Evolutionary conservation across 2,888 invertebrate genomes (phyloP).

Genomic region (Apodemia zela): DNA sequence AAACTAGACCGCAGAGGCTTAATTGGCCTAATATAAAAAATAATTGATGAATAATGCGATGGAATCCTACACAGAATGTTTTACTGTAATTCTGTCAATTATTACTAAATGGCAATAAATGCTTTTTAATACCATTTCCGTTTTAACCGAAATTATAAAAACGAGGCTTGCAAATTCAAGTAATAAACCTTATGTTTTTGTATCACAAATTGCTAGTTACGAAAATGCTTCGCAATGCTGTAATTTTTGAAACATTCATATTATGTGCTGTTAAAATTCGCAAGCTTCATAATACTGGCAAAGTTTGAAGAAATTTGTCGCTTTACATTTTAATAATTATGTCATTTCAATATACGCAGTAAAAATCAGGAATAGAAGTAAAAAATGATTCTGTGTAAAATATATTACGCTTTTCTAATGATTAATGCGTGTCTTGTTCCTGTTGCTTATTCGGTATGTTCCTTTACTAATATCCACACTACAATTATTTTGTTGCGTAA

Average conservation of each 20-base stretch:
- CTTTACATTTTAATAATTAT: neutral
- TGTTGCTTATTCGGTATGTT: neutral
- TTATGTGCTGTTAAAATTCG: neutral
- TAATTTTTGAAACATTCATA: neutral
- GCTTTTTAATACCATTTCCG: neutral
- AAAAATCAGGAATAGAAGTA: neutral
- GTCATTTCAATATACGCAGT: neutral
- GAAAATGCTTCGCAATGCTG: slow-evolving; percentile 1
- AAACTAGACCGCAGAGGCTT: no score
- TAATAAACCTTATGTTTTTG: neutral
- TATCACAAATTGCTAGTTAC: neutral
- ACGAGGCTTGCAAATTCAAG: neutral
- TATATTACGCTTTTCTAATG: neutral
- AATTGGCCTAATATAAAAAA: no score
- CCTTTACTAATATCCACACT: neutral
- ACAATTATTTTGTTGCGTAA: no score
- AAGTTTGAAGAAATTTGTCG: neutral
- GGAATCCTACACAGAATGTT: neutral
- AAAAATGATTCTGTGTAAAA: neutral
- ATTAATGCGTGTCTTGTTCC: neutral
- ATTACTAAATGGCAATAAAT: neutral
- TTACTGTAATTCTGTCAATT: neutral
- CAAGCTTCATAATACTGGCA: neutral
- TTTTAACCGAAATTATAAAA: neutral
- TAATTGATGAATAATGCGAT: no score